phyloP scores from a whole-genome alignment of 1,140 invertebrate species.

The Druon quercuslanigerum region DNA sequence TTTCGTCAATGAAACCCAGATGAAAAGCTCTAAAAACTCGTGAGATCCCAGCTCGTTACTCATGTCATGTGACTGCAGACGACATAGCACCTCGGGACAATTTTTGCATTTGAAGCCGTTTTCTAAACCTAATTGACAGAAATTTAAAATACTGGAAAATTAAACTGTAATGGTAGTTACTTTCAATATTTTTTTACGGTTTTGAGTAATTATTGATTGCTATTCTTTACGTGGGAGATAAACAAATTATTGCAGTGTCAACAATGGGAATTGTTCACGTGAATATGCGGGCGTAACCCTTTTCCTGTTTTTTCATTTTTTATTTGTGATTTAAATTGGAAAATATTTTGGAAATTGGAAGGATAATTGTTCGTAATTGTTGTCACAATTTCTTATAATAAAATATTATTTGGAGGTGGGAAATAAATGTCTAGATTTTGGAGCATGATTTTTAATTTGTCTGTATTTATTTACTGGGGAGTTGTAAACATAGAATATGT shows the following conservation, averaged over 20 bases:
- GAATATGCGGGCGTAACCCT: constrained; percentile 27
- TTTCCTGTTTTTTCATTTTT: not conserved
- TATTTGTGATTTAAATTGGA: too few relatives aligned
- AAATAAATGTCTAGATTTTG: too few relatives aligned
- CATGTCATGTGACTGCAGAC: constrained; percentile 69
- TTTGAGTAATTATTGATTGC: not conserved
- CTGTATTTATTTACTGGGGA: too few relatives aligned
- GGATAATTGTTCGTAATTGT: too few relatives aligned
- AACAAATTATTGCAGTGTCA: not conserved
- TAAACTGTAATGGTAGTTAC: not conserved
- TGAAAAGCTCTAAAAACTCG: not conserved
- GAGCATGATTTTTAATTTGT: too few relatives aligned
- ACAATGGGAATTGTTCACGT: constrained; percentile 31
- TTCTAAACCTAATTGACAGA: not conserved
- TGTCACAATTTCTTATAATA: too few relatives aligned
- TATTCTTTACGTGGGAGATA: not conserved
- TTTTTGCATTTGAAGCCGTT: not conserved
- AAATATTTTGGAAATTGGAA: too few relatives aligned
- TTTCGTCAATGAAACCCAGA: not conserved
- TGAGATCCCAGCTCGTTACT: not conserved
- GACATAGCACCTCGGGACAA: constrained; percentile 42
- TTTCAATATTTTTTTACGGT: not conserved
- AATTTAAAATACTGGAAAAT: not conserved
- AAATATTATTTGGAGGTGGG: too few relatives aligned
- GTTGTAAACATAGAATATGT: too few relatives aligned